Conservation (phyloP, 2,888 invertebrate species). For the Dione vanillae region DNA sequence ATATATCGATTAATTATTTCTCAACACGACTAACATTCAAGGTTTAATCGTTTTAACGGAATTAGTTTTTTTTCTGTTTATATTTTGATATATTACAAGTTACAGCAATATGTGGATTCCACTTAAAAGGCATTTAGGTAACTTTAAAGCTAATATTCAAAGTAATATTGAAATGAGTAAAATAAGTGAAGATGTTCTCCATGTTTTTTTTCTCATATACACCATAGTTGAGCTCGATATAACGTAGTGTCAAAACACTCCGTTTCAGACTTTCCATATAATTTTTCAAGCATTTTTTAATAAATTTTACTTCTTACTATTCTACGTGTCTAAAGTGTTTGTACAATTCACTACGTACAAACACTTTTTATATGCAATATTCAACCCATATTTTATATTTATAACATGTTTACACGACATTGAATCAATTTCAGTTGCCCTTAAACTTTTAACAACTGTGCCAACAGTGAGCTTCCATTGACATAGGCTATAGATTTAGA, state of each 20-base stretch:
- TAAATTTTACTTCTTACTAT: no score
- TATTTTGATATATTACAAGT: conserved; percentile 33
- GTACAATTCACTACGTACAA: neutral
- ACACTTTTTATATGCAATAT: neutral
- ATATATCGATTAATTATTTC: conserved; percentile 38
- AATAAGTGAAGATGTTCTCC: no score
- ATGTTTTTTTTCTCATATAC: no score
- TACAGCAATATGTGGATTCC: conserved; percentile 36
- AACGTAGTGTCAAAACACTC: no score
- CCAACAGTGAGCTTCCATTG: conserved; percentile 40
- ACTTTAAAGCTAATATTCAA: no score
- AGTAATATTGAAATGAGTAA: no score
- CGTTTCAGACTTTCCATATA: no score
- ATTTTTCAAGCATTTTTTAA: no score
- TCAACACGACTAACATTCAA: conserved; percentile 42
- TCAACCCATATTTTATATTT: neutral
- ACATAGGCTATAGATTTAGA: conserved; percentile 36
- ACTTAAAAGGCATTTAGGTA: conserved; percentile 41
- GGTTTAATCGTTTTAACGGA: conserved; percentile 39
- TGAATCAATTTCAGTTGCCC: conserved; percentile 43
- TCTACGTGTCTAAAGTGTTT: no score
- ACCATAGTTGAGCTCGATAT: no score
- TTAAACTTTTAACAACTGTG: conserved; percentile 48
- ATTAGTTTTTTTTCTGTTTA: conserved; percentile 41
- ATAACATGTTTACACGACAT: conserved; percentile 24